Evolutionary conservation across 2,888 invertebrate genomes (phyloP), one percentile per base, ranked within the genome.

Genomic region (Drosophila fungiperda): DNA sequence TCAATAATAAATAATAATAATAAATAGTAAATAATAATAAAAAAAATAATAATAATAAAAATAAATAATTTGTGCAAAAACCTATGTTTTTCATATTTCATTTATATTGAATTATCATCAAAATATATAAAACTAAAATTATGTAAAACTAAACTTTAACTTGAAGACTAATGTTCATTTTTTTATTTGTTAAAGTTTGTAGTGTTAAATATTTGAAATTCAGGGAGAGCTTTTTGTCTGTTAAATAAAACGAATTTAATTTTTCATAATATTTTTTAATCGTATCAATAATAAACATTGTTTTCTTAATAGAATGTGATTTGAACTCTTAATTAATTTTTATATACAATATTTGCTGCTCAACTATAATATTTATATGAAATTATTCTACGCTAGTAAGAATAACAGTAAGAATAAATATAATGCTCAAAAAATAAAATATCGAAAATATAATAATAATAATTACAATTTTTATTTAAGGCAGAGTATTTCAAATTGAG

Each of bases 401-500:
- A 12, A 3, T n/a, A n/a, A n/a, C 12, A 3, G 7, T 12, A 20
- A 0, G 20, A 20, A 20, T 20, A 29, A 29, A n/a, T 40, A 4
- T 9, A 42, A 6, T 20, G 12, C 38, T 17, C 17, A 3, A 1
- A 9, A 40, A 40, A n/a, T 9, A 40, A 4, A n/a, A 4, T 9
- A 9, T 2, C 1, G 2, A 40, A 40, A n/a, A 4, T 8, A 1
- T n/a, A 9, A n/a, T n/a, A 40, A 40, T 4, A 40, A 2, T n/a
- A 11, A 40, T 2, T 1, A n/a, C n/a, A n/a, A 40, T 40, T n/a
- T 4, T 38, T 20, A 11, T 20, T 11, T 20, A 38, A 17, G 48
- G 40, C 32, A 68, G 69, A 23, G 68, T 52, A 68, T 68, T 68
- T 11, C 2, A 26, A 11, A 33, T 36, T 23, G 5, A 17, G 5